phyloP scores from a whole-genome alignment of 2,113 vertebrate genomes.

The human (Homo sapiens) region DNA sequence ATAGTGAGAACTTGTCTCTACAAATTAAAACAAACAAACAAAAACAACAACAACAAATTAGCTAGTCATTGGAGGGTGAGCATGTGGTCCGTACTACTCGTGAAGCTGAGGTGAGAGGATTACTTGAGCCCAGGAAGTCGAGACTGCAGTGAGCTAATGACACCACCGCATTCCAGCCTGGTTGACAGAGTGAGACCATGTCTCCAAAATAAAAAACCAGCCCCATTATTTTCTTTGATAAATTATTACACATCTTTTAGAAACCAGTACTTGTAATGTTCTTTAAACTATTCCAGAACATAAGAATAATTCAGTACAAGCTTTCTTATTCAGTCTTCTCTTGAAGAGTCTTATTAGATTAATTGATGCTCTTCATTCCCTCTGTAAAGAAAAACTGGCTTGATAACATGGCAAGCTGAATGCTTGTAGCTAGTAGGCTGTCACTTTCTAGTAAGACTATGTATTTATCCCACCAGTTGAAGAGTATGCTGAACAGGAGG shows the following conservation, averaged over 20 bases:
- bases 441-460: not conserved
- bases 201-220: not conserved
- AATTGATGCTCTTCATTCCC: not conserved
- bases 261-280: not conserved
- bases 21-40: too few relatives aligned
- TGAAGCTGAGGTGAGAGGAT: too few relatives aligned
- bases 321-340: not conserved
- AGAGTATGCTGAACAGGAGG: not conserved
- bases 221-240: not conserved
- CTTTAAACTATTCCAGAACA: not conserved
- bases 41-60: too few relatives aligned
- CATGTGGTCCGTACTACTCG: too few relatives aligned
- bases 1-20: too few relatives aligned
- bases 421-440: not conserved
- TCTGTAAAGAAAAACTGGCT: constrained; percentile 20
- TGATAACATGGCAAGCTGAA: not conserved
- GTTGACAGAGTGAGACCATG: too few relatives aligned
- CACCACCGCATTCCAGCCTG: too few relatives aligned
- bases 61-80: too few relatives aligned
- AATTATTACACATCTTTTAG: not conserved
- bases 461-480: not conserved
- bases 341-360: not conserved
- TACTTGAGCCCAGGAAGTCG: too few relatives aligned
- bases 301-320: not conserved
- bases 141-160: too few relatives aligned